Base-by-base conservation (phyloP, 2,888 invertebrate species). In the Molorchus minor region DNA sequence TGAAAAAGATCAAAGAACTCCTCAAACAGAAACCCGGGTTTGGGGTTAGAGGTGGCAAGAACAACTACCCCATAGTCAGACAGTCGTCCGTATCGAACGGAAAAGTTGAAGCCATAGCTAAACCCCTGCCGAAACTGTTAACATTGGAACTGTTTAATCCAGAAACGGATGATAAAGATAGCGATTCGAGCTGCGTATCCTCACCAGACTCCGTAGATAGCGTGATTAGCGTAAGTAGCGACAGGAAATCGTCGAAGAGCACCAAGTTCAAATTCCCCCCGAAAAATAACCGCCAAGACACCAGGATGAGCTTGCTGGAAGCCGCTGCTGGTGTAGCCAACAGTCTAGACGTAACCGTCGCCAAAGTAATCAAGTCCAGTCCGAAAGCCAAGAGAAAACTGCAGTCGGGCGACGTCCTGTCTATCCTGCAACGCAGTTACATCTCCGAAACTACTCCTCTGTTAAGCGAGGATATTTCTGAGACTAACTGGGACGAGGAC, bases 121-220 rank as follows among this genome's bases (percentile, higher is more conserved):
- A 88, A 70, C 86, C 87, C 40, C 82, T 91, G 55, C 92, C 93
- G 0, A 89, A 91, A 64, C 81, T 94, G 12, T 84, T 93, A 74
- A 89, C 92, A 1, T 79, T 94, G 56, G 94, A 94, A 75, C 82
- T 94, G 2, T 95, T 93, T 75, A 94, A 95, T 81, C 94, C 94
- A 1, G 94, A 93, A 74, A 93, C 91, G 3, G 94, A 95, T 75
- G 94, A 95, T 73, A 85, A 93, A 79, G 94, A 94, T 77, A 94
- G 93, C 73, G 94, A 94, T 77, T 93, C 93, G 0, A 93, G 92
- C 73, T 91, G 91, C 2, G 91, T 93, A 8, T 93, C 93, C 0
- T 93, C 94, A 0, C 93, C 94, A 1, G 93, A 93, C 76, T 93
- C 93, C 1, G 88, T 91, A 1, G 93, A 93, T 70, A 93, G 93